A percentile compares a stretch with the other conserved stretches of the same genome.
Conservation (phyloP, 2,797 vertebrate genomes). For the Nannoperca australis region DNA sequence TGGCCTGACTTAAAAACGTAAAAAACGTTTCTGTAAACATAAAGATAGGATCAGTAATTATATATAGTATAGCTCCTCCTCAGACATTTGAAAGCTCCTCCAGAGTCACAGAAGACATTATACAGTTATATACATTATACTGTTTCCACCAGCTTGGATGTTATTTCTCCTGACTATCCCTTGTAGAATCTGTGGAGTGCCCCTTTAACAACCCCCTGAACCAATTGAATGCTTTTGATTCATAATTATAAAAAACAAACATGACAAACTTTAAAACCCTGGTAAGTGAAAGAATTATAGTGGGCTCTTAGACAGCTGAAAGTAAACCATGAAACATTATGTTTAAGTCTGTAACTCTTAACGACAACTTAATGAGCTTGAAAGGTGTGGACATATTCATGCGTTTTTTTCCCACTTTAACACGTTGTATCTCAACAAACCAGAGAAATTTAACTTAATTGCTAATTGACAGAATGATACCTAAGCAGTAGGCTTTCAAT, state of each 20-base stretch:
- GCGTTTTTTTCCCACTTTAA: conserved; percentile 13
- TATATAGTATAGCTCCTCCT: background rate
- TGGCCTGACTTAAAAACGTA: background rate
- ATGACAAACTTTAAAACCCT: background rate
- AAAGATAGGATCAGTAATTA: conserved; percentile 1
- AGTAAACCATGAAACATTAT: background rate
- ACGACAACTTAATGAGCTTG: background rate
- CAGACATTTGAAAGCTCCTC: conserved; percentile 2
- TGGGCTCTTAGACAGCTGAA: background rate
- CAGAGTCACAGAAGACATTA: background rate
- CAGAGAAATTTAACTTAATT: background rate
- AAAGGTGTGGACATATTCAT: conserved; percentile 9
- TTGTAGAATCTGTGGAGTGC: background rate
- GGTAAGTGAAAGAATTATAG: background rate
- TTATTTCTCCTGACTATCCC: background rate
- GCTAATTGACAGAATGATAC: background rate
- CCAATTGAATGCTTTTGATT: background rate
- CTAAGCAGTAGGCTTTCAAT: conserved; percentile 21
- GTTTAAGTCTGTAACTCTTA: background rate
- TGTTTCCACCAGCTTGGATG: background rate
- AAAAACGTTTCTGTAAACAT: background rate
- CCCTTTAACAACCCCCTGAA: background rate
- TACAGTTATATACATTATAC: too few relatives aligned
- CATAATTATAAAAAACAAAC: background rate
- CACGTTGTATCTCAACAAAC: conserved; percentile 17